phyloP scores from a whole-genome alignment of 2,797 vertebrate genomes.

The Gobio occitaniae region DNA sequence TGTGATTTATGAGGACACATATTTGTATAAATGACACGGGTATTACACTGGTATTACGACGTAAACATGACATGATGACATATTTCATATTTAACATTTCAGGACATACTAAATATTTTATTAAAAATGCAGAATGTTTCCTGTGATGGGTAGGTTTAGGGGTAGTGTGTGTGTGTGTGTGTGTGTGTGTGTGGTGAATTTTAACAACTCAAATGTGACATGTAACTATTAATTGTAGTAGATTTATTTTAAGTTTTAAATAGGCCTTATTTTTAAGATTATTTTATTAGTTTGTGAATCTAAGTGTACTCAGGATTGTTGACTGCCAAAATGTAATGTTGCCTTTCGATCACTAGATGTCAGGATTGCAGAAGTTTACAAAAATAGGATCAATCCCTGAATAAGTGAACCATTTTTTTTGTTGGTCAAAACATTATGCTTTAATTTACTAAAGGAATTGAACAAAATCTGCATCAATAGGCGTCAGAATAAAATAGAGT shows the following conservation, averaged over 20 bases:
- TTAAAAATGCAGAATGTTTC: too few relatives aligned
- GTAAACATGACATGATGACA: too few relatives aligned
- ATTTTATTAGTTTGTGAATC: background rate
- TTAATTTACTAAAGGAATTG: too few relatives aligned
- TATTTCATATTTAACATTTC: too few relatives aligned
- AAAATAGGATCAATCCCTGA: background rate
- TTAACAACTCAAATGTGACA: background rate
- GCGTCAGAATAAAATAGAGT: background rate
- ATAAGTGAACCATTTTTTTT: background rate
- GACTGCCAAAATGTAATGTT: background rate
- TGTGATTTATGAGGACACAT: too few relatives aligned
- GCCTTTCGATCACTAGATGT: slow-evolving; percentile 56
- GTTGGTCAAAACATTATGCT: too few relatives aligned
- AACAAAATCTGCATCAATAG: background rate
- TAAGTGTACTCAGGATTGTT: background rate
- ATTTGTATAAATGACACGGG: too few relatives aligned
- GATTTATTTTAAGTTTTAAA: background rate
- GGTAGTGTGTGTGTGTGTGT: too few relatives aligned
- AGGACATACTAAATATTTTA: too few relatives aligned
- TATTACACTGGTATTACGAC: too few relatives aligned
- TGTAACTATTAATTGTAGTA: background rate
- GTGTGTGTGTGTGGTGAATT: too few relatives aligned
- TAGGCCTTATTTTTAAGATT: background rate
- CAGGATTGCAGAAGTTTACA: slow-evolving; percentile 33
- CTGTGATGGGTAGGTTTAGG: too few relatives aligned